Evolutionary conservation across 2,888 invertebrate species (phyloP), one percentile per base, ranked within the genome.

Genomic region (Protonemura montana): DNA sequence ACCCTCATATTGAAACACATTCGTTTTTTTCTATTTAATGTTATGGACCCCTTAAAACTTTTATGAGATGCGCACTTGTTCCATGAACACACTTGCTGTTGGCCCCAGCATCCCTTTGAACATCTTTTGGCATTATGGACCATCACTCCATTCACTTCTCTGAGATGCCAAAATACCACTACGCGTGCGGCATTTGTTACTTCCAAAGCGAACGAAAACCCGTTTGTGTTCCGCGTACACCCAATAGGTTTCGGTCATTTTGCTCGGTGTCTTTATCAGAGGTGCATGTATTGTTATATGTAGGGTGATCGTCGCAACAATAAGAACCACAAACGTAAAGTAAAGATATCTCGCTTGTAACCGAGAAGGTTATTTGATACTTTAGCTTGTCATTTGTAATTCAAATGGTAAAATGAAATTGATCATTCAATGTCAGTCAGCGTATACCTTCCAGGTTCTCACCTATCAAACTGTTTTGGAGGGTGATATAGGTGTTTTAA

Each of bases 41-140:
- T 82, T n/a, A 82, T 82, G 84, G 84, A 84, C 84, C 84, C 84
- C 76, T 84, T 59, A 84, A n/a, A 84, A 84, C n/a, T 29, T 16
- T 2, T 27, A 81, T n/a, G 29, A 81, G 29, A 30, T 30, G 10
- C 29, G n/a, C n/a, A 30, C 28, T 81, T 81, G 81, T 5, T 81
- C 7, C 30, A 81, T 5, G 30, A 21, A 78, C 30, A n/a, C 81
- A 81, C 81, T 30, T 81, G 78, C 28, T 78, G 21, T 6, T 78
- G 78, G 28, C 27, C 30, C n/a, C 81, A 81, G 81, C 81, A 81
- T 81, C 81, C 81, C 81, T 81, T 81, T 81, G n/a, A 81, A 28
- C 26, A 81, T 16, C 81, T 30, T 81, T 81, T 29, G n/a, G n/a
- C n/a, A 81, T n/a, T 81, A 81, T 81, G 81, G 81, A 81, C 81